Base-by-base conservation (phyloP, 2,113 vertebrate genomes). In the Notarius lentiginosus region DNA sequence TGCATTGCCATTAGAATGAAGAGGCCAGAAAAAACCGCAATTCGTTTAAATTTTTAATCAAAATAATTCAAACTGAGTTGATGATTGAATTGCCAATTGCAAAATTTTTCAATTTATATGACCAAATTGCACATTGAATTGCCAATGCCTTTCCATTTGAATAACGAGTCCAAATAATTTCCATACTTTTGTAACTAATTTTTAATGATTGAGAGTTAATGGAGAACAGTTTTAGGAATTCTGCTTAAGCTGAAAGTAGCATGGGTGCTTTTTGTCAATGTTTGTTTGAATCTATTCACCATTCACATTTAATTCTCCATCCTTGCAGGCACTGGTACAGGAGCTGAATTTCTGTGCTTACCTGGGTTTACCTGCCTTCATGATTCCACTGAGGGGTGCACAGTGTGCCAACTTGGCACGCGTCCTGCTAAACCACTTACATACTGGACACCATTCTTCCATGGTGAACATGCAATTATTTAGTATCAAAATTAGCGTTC, bases 331-430 rank as follows among this genome's bases (percentile, higher is more conserved):
- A 83, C 94, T 98, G 91, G 90, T 95, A 66, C 97, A 98, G 92
- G 97, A 98, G 91, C 92, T 98, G 83, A 96, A 97, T 93, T 98
- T 98, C 90, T 96, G 97, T 15, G 97, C 97, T 2, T 98, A 98
- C 92, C 93, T 98, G 87, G 97, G 97, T 49, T 95, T 98, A 85
- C 97, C 97, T 4, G 97, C 97, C 27, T 96, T 98, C 86, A 95
- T 98, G 90, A 87, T 98, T 22, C 95, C 96, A 1, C 80, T 98
- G 86, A 96, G 84, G 82, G 95, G 96, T 30, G 91, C 93, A 20
- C 91, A 95, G 87, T 96, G 95, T 92, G 96, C 96, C 91, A 98
- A 98, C 90, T 89, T 98, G 84, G 97, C 97, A 30, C 95, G 97
- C 3, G 85, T 97, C 87, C 94, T 98, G 91, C 95, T 97, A 47